Base-by-base conservation (phyloP, 2,888 invertebrate genomes). In the Tetramorium bicarinatum region DNA sequence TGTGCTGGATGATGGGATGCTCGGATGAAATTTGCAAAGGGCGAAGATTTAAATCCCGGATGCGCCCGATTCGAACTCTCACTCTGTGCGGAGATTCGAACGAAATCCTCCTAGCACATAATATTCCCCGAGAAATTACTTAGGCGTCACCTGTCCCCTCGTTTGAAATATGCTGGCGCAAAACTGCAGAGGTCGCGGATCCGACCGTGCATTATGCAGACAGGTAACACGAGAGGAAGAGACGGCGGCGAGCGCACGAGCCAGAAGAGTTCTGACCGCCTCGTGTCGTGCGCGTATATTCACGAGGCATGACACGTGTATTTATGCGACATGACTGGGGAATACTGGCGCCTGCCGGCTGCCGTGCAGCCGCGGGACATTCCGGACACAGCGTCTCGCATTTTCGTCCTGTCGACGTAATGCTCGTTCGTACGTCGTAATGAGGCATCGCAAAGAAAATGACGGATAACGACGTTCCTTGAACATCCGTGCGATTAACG, bases 241-340 rank as follows among this genome's bases (percentile, higher is more conserved):
- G 49, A 44, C 61, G 83, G 81, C 72, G 67, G 56, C 6, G 38
- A 61, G 11, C 18, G 56, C 47, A 9, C 44, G 21, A 54, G 56
- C 54, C 21, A 47, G 62, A 61, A n/a, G 82, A 85, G 72, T 29
- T 67, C 67, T 54, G 71, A 54, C 62, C 66, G 49, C 47, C 49
- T 49, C 52, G 71, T 82, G 85, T 77, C 64, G 56, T 47, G 72
- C 21, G 52, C 49, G 62, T 75, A 62, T 72, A 66, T 82, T 79
- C 56, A 59, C 62, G 66, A 54, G 41, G 77, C 77, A 61, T 82
- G 87, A 89, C 90, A 87, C 85, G 82, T 85, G 89, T 89, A 90
- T 90, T 88, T 90, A 88, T 87, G 87, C 88, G 86, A 90, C 85
- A 83, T 83, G 85, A 90, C 84, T 85, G 80, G 87, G 82, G 85